A percentile compares a stretch with the other conserved stretches of the same genome.
phyloP scores from a whole-genome alignment of 2,888 invertebrate species.

The Diaperis boleti region DNA sequence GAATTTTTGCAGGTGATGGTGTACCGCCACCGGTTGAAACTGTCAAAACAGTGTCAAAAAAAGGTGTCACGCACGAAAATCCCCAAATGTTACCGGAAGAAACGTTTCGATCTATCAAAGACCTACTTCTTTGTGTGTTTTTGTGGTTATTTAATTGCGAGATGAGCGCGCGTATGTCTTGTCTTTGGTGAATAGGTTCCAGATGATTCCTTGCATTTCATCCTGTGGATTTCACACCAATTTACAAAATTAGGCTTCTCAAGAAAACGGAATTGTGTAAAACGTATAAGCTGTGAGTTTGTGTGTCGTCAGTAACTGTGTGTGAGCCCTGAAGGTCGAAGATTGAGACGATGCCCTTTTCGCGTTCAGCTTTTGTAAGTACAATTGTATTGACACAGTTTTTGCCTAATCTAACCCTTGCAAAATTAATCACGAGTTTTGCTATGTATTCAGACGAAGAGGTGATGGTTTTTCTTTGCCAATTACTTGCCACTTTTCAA shows the following conservation, averaged over 20 bases:
- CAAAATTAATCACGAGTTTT: conserved; percentile 14
- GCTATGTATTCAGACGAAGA: too few species aligned
- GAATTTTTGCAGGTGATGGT: not conserved
- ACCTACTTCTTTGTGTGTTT: conserved; percentile 3
- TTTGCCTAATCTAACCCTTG: conserved; percentile 11
- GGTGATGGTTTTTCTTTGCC: conserved; percentile 32
- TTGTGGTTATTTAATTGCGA: not conserved
- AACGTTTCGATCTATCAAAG: not conserved
- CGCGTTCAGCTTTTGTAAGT: conserved; percentile 41
- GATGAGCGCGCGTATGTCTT: conserved; percentile 10
- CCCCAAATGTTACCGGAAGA: conserved; percentile 11
- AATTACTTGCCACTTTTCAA: conserved; percentile 25
- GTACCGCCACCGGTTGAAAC: conserved; percentile 18
- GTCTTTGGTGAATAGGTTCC: conserved; percentile 19
- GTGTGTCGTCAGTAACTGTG: conserved; percentile 9
- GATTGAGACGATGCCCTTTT: conserved; percentile 37
- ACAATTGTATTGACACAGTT: conserved; percentile 24
- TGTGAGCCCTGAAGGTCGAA: conserved; percentile 4
- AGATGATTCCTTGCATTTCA: conserved; percentile 41
- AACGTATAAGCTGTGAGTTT: not conserved
- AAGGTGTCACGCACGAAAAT: not conserved
- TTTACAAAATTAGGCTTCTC: conserved; percentile 28
- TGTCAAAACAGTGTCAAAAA: conserved; percentile 29
- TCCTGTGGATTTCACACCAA: conserved; percentile 26
- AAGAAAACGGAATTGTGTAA: conserved; percentile 12